Evolutionary conservation across 2,797 vertebrate species (phyloP), one percentile per base, ranked within the genome.

Genomic region (Poeciliopsis paucimaculata): DNA sequence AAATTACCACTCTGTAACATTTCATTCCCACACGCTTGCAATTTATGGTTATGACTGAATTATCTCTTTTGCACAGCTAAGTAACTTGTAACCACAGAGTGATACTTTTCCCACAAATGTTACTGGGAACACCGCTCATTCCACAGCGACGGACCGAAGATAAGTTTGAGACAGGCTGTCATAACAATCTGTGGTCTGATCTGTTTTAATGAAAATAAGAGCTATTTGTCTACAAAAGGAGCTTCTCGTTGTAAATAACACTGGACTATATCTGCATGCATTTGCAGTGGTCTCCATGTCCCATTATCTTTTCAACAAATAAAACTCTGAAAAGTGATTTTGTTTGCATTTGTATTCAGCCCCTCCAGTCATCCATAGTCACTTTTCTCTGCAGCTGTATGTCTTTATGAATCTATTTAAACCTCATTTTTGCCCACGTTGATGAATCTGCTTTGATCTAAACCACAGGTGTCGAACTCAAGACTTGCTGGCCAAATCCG

Each of bases 81-180:
- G 23, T 36, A 76, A 64, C 45, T 66, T 36, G 31, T 47, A 31
- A 12, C 18, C 57, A 66, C 45, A 18, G 0, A 20, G 45, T 11
- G 16, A 41, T 31, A 43, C 20, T 68, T 80, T 31, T 51, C 51
- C 49, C 62, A 68, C 28, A 16, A 39, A 70, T 70, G 78, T 53
- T 41, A 68, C 62, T 23, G 13, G n/a, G 36, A 49, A 31, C 4
- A 9, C 20, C 16, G 28, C 31, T 18, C 28, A 77, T 39, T 49
- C 81, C 45, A 75, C 39, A 84, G 77, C 34, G 34, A 83, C 74
- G 26, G 43, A 66, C 73, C 41, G 20, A 75, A 78, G 68, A 82
- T 64, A 10, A 49, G 20, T 8, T 71, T 47, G 57, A 66, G 57
- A 79, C 60, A 45, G 12, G 20, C 5, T 12, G 47, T 71, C 28